Percentiles rank a stretch among this genome's conserved stretches.
Conservation (phyloP, 2,113 vertebrate species). For the Hypanus sabinus region DNA sequence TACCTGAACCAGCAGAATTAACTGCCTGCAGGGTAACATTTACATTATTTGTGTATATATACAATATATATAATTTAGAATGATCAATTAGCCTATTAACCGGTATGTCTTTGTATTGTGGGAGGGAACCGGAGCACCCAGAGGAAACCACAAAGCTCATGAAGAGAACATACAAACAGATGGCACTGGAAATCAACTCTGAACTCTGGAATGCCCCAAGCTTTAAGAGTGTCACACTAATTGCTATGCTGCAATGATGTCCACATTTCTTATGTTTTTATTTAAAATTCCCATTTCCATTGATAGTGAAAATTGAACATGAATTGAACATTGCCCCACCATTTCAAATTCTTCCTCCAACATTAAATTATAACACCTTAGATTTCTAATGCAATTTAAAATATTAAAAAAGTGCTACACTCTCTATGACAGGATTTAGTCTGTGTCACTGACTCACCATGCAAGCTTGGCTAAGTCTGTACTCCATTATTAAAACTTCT, state of each 20-base stretch:
- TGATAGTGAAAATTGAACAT: background rate
- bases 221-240: no score
- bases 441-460: constrained; percentile 63
- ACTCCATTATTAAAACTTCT: constrained; percentile 85
- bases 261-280: background rate
- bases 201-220: no score
- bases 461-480: constrained; percentile 79
- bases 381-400: constrained; percentile 2
- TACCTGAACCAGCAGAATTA: background rate
- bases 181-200: no score
- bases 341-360: background rate
- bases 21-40: background rate
- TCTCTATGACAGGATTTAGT: background rate
- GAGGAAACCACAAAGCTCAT: no score
- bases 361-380: background rate
- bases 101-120: no score
- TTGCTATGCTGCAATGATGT: no score
- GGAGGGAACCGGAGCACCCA: no score
- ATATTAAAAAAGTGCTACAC: background rate
- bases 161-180: no score
- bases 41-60: background rate
- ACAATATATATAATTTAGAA: no score
- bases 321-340: background rate
- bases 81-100: no score
- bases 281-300: background rate